Evolutionary conservation across 2,888 invertebrate species (phyloP).

Genomic region (Spialia ferax): DNA sequence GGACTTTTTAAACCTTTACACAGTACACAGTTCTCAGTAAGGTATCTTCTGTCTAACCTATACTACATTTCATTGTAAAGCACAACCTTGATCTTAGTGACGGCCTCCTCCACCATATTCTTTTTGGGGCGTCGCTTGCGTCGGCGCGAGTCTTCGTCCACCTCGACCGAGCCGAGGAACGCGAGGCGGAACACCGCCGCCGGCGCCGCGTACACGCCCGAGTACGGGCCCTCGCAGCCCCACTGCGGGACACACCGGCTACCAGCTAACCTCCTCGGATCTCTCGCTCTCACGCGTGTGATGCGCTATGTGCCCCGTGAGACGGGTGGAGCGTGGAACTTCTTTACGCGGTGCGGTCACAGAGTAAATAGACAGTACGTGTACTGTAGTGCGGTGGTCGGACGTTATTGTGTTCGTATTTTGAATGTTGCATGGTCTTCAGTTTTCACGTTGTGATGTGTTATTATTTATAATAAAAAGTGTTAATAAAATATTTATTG

Average conservation of each 20-base stretch:
- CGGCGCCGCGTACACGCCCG: constrained; percentile 85
- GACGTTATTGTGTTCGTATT: too few relatives aligned
- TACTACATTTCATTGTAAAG: too few relatives aligned
- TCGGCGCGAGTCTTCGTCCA: constrained; percentile 92
- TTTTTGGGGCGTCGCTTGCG: constrained; percentile 93
- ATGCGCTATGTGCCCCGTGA: not conserved
- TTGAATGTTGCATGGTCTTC: too few relatives aligned
- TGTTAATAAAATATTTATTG: not conserved
- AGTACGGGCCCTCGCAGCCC: constrained; percentile 80
- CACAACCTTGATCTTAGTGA: constrained; percentile 94
- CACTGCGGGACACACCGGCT: constrained; percentile 76
- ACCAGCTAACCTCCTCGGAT: constrained; percentile 73
- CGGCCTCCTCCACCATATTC: constrained; percentile 95
- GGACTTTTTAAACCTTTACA: too few relatives aligned
- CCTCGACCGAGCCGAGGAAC: constrained; percentile 95
- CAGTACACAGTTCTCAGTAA: too few relatives aligned
- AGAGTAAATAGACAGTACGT: too few relatives aligned
- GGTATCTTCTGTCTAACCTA: too few relatives aligned
- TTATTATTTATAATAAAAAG: too few relatives aligned
- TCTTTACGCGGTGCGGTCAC: constrained; percentile 22
- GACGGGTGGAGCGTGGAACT: constrained; percentile 32
- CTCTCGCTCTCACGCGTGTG: constrained; percentile 55
- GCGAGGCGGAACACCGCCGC: constrained; percentile 93
- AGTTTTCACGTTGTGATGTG: too few relatives aligned
- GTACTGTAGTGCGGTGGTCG: too few relatives aligned